Evolutionary conservation across 2,888 invertebrate species (phyloP), one percentile per base, ranked within the genome.

Genomic region (Cataglyphis livida): DNA sequence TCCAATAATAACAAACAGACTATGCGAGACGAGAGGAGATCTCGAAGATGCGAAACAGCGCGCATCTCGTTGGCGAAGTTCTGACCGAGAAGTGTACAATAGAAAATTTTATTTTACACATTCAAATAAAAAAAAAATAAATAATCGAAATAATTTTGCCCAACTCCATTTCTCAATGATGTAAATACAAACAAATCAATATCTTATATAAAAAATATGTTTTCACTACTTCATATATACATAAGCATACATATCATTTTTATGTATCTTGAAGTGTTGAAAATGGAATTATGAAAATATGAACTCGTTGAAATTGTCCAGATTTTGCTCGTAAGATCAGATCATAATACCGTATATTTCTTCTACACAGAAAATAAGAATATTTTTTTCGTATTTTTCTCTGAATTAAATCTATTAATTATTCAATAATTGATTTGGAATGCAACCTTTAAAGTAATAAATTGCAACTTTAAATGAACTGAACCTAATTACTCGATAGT

Each of bases 1-100:
- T 92, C 91, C 91, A 92, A 91, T 91, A 92, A 92, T 92, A 92
- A 91, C 90, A 91, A 92, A 90, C 88, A 86, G 84, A 85, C 73
- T 74, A 76, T 59, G 59, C 82, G 68, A 86, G 84, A 76, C 86
- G 83, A 73, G 82, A 81, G 84, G 83, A 83, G 84, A 86, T 88
- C 87, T 82, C 88, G 81, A 73, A 66, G 87, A 83, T 73, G 75
- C 64, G 59, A 66, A 84, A 65, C 71, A 66, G 82, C 65, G 75
- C 76, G 82, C 73, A 57, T 65, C 35, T 78, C 81, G 66, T 82
- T 85, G 88, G 82, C 82, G 82, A 74, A 86, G 76, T 88, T 86
- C 25, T 70, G 57, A 68, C 78, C 78, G 44, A 78, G 6, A 51
- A 51, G n/a, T 61, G 28, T 54, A 64, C 25, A 79, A 64, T 41